A percentile compares a stretch with the other conserved stretches of the same genome.
Conservation (phyloP, 2,888 invertebrate species). For the Galeopsomyia nigrocyanea region DNA sequence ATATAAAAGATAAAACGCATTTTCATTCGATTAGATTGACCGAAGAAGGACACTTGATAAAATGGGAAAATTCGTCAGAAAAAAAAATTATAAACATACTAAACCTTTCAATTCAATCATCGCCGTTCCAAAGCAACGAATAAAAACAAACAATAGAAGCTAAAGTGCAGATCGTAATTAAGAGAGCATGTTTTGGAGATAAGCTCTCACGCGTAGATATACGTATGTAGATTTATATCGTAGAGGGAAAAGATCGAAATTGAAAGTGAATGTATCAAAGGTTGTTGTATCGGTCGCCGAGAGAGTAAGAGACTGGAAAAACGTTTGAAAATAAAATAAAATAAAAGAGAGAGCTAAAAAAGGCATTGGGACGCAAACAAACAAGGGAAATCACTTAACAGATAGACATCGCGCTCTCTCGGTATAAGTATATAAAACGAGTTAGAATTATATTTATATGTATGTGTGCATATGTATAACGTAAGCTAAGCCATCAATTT, state of each 20-base stretch:
- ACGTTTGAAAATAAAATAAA: constrained; percentile 21
- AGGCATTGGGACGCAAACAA: constrained; percentile 27
- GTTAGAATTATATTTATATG: constrained; percentile 17
- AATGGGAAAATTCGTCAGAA: not conserved
- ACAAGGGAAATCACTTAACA: constrained; percentile 44
- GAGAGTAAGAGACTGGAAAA: constrained; percentile 19
- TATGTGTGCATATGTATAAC: not conserved
- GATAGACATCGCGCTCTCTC: constrained; percentile 27
- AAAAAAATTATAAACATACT: not conserved
- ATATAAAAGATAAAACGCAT: constrained; percentile 3
- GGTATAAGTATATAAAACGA: constrained; percentile 25
- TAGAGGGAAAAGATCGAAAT: constrained; percentile 11
- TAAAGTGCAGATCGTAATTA: constrained; percentile 12
- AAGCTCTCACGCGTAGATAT: not conserved
- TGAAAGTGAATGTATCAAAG: constrained; percentile 22
- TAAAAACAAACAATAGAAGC: not conserved
- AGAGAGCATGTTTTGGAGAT: not conserved
- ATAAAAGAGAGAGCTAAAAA: not conserved
- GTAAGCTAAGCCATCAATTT: constrained; percentile 15
- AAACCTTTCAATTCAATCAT: too few species aligned
- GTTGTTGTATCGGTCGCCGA: not conserved
- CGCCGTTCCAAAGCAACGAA: too few species aligned
- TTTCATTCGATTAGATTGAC: not conserved
- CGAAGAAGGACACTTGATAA: not conserved
- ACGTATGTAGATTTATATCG: constrained; percentile 6